These are phyloP conservation scores for Clepsis dumicolana DNA, from an alignment of 2,888 invertebrate species.

Conservation along the genomic window DNA sequence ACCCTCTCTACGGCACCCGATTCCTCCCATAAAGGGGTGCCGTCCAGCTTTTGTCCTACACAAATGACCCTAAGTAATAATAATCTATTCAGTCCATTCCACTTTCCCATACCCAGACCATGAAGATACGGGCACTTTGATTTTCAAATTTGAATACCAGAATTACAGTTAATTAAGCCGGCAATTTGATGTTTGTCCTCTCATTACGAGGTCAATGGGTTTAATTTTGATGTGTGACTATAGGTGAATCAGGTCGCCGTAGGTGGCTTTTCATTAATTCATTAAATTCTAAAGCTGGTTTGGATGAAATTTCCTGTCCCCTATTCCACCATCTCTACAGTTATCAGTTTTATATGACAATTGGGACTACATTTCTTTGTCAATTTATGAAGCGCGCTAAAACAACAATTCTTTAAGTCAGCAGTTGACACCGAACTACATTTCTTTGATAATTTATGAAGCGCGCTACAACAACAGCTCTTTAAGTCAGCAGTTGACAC, in stretches of 20 bases:
- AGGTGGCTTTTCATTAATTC: conserved; percentile 61
- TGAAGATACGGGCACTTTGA: conserved; percentile 83
- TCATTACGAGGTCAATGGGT: conserved; percentile 49
- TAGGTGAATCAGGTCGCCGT: conserved; percentile 47
- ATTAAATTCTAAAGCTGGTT: conserved; percentile 51
- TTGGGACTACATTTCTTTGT: too few species aligned
- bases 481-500: too few species aligned
- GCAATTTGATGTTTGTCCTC: conserved; percentile 56
- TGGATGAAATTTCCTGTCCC: background rate
- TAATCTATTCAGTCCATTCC: conserved; percentile 77
- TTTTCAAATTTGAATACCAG: conserved; percentile 79
- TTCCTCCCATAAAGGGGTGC: conserved; percentile 66
- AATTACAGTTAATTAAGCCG: conserved; percentile 80
- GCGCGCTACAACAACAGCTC: too few species aligned
- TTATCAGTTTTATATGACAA: too few species aligned
- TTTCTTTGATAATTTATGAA: too few species aligned
- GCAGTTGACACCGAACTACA: too few species aligned
- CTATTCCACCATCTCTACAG: too few species aligned
- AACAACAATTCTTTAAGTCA: too few species aligned
- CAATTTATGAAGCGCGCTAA: too few species aligned
- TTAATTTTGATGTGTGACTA: conserved; percentile 31
- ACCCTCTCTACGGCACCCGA: conserved; percentile 31
- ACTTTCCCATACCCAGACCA: conserved; percentile 74
- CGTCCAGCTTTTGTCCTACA: conserved; percentile 74
- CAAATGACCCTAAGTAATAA: conserved; percentile 83